These are phyloP conservation scores for Dasysyrphus tricinctus DNA, from an alignment of 2,888 invertebrate species.

Conservation along the genomic window DNA sequence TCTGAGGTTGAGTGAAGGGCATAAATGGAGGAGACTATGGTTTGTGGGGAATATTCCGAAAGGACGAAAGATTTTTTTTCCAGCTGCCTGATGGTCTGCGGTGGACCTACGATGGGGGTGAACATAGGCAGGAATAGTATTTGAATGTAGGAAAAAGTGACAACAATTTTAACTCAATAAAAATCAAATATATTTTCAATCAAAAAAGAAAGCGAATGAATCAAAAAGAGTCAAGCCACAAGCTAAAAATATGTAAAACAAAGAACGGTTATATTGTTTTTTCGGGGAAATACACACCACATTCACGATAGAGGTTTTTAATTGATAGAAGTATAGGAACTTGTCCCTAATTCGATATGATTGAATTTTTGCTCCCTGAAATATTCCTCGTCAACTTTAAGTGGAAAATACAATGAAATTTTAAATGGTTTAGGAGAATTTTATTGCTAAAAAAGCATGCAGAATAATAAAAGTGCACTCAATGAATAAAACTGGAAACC, in stretches of 20 bases:
- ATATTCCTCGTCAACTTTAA: too few species aligned
- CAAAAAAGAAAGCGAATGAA: slow-evolving; percentile 18
- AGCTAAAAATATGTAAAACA: not conserved
- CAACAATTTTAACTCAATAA: slow-evolving; percentile 33
- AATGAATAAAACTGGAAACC: too few species aligned
- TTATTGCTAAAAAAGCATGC: too few species aligned
- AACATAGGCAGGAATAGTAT: not conserved
- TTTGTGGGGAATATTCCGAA: not conserved
- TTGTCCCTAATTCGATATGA: too few species aligned
- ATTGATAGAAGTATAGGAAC: too few species aligned
- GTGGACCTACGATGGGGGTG: not conserved
- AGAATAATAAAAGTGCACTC: too few species aligned
- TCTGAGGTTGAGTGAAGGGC: slow-evolving; percentile 7
- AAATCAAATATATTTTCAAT: slow-evolving; percentile 36
- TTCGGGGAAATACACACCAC: not conserved
- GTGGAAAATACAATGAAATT: too few species aligned
- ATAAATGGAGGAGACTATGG: not conserved
- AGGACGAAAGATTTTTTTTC: slow-evolving; percentile 9
- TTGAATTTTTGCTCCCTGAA: too few species aligned
- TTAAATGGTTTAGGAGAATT: too few species aligned
- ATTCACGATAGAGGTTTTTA: not conserved
- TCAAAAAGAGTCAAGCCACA: slow-evolving; percentile 11
- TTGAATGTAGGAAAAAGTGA: not conserved
- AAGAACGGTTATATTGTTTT: not conserved
- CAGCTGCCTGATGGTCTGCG: not conserved